These are phyloP conservation scores for Calephelis virginiensis DNA, from an alignment of 1,140 invertebrate genomes.

Conservation along the genomic window DNA sequence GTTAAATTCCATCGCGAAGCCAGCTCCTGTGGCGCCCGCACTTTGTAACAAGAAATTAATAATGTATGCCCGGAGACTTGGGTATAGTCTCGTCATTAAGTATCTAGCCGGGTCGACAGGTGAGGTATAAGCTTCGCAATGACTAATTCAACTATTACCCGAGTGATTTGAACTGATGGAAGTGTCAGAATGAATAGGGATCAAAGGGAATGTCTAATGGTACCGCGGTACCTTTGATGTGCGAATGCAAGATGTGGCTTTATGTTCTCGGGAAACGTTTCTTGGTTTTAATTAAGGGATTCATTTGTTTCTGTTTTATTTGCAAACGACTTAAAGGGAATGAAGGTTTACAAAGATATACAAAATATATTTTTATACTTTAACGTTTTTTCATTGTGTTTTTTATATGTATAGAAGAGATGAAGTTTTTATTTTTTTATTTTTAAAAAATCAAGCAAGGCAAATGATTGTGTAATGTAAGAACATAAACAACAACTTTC, in stretches of 20 bases:
- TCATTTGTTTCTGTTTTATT: conserved; percentile 2
- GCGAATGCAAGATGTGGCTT: conserved; percentile 8
- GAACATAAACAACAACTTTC: too few relatives aligned
- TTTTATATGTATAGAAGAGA: too few relatives aligned
- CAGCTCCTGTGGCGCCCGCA: conserved; percentile 48
- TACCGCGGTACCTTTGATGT: conserved; percentile 8
- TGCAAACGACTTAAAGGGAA: too few relatives aligned
- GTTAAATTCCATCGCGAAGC: conserved; percentile 70
- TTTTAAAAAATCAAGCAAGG: too few relatives aligned
- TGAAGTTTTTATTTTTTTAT: too few relatives aligned
- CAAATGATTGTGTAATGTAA: too few relatives aligned
- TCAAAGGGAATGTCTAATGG: conserved; percentile 14
- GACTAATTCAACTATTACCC: conserved; percentile 16
- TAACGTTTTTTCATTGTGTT: too few relatives aligned
- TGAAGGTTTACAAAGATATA: too few relatives aligned
- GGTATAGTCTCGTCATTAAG: conserved; percentile 39
- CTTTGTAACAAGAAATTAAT: conserved; percentile 72
- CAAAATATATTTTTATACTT: too few relatives aligned
- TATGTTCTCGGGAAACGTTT: conserved; percentile 2
- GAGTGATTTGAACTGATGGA: conserved; percentile 14
- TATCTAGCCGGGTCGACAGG: conserved; percentile 33
- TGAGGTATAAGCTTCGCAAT: conserved; percentile 24
- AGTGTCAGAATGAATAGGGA: conserved; percentile 17
- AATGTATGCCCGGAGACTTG: conserved; percentile 56
- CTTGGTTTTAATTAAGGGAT: conserved; percentile 1